Evolutionary conservation across 2,797 vertebrate genomes (phyloP).

Genomic region (Periparus ater): DNA sequence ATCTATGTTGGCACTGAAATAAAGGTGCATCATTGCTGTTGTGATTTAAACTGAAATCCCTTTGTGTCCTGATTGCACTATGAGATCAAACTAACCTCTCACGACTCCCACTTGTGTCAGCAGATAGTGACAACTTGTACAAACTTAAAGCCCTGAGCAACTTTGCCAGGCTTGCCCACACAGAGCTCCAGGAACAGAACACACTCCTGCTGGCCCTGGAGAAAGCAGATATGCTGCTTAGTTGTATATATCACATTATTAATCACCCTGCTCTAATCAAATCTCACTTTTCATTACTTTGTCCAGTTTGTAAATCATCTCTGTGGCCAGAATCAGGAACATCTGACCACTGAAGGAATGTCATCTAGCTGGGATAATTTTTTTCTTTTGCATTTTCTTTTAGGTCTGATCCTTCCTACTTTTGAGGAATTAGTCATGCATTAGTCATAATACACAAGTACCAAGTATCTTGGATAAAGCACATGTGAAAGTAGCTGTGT

Average conservation of each 20-base stretch:
- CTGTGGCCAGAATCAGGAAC: background rate
- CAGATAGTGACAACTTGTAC: no score
- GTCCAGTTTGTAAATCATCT: background rate
- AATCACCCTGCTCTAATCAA: rapidly evolving
- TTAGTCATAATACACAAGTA: background rate
- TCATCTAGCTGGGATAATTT: background rate
- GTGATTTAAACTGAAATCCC: no score
- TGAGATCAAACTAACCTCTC: no score
- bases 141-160: rapidly evolving
- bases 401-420: background rate
- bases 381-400: no score
- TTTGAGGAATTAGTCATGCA: background rate
- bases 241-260: rapidly evolving
- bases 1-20: no score
- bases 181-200: background rate
- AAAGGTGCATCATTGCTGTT: no score
- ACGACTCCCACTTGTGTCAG: no score
- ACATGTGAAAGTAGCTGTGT: background rate
- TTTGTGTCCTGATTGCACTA: no score
- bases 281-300: background rate
- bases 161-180: background rate
- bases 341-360: background rate
- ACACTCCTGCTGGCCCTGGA: background rate
- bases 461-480: background rate
- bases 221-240: background rate